A percentile compares a stretch with the other conserved stretches of the same genome.
Conservation (phyloP, 2,797 vertebrate species). For the Onychomys leucogaster region DNA sequence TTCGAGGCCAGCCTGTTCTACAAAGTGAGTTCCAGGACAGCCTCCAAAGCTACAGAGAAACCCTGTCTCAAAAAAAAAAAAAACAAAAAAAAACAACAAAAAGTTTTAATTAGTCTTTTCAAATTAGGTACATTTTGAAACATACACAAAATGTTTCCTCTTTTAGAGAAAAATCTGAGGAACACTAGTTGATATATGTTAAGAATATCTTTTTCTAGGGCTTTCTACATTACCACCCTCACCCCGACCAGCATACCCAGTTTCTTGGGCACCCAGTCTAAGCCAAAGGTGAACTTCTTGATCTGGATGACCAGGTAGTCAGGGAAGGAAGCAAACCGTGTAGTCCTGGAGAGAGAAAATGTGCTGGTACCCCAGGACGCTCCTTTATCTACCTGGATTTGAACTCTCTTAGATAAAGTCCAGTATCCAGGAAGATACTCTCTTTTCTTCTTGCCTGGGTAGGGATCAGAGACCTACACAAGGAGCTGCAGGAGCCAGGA, state of each 20-base stretch:
- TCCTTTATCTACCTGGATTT: not conserved
- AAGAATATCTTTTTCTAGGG: constrained; percentile 36
- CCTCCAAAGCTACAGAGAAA: too few relatives aligned
- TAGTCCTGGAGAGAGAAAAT: constrained; percentile 91
- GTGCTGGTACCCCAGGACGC: constrained; percentile 36
- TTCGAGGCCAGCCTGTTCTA: too few relatives aligned
- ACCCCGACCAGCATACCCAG: constrained; percentile 91
- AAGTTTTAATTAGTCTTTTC: constrained; percentile 27
- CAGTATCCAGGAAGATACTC: not conserved
- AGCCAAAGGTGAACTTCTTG: constrained; percentile 99
- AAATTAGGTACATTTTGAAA: constrained; percentile 10
- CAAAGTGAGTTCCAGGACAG: too few relatives aligned
- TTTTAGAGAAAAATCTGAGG: constrained; percentile 39
- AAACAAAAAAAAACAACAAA: not conserved
- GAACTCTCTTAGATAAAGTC: not conserved
- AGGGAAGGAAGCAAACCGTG: constrained; percentile 98
- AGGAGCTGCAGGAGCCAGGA: not conserved
- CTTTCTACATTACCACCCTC: constrained; percentile 45
- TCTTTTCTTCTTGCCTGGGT: not conserved
- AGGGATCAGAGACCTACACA: not conserved
- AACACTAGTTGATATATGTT: not conserved
- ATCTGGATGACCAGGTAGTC: constrained; percentile 99
- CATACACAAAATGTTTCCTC: not conserved
- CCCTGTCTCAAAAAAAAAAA: too few relatives aligned
- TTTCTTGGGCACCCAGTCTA: constrained; percentile 99